Evolutionary conservation across 2,797 vertebrate species (phyloP).

Genomic region (Myotis findleyi): DNA sequence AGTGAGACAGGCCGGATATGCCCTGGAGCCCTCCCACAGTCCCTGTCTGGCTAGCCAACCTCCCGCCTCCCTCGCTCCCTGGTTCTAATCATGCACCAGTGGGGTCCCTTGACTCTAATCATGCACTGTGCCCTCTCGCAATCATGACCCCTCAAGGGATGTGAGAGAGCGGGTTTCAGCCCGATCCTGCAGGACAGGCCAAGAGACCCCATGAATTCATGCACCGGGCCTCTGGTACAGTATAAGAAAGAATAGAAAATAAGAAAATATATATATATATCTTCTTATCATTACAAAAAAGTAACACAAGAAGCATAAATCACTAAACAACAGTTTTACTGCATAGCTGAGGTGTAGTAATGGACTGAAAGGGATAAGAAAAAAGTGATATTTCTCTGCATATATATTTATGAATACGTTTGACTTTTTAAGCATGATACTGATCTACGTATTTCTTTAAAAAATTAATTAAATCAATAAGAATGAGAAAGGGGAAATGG

Average conservation of each 20-base stretch:
- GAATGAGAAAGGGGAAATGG: not conserved
- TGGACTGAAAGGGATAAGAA: fast-evolving
- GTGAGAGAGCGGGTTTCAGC: too few relatives aligned
- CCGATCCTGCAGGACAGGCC: too few relatives aligned
- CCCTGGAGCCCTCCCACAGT: too few relatives aligned
- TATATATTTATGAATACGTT: not conserved
- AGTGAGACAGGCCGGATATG: too few relatives aligned
- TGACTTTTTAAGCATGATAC: not conserved
- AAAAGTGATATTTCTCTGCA: not conserved
- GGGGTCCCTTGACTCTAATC: too few relatives aligned
- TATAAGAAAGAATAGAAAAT: not conserved
- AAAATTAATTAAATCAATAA: not conserved
- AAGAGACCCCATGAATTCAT: too few relatives aligned
- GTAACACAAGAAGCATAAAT: not conserved
- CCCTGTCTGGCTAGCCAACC: too few relatives aligned
- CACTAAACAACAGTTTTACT: not conserved
- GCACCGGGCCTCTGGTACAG: too few relatives aligned
- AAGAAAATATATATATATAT: not conserved
- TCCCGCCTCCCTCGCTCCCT: too few relatives aligned
- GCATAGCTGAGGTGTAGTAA: not conserved
- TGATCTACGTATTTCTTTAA: not conserved
- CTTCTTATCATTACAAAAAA: not conserved
- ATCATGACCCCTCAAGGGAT: too few relatives aligned
- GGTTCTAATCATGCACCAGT: too few relatives aligned
- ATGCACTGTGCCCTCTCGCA: too few relatives aligned